Evolutionary conservation across 2,888 invertebrate genomes (phyloP).

Genomic region (Galerucella pusilla): DNA sequence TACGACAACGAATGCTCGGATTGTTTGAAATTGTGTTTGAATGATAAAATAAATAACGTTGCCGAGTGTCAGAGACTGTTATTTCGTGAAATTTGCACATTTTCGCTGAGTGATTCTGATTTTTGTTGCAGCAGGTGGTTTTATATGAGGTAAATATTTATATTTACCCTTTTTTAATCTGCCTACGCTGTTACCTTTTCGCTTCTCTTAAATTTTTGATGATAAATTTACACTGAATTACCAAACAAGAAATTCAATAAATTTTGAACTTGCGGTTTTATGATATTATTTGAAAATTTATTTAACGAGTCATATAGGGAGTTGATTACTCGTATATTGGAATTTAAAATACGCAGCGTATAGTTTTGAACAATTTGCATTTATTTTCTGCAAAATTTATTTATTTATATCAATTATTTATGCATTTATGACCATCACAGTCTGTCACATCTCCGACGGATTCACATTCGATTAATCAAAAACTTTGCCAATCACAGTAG

Average conservation of each 20-base stretch:
- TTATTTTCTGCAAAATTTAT: too few species aligned
- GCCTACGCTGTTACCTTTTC: slow-evolving; percentile 18
- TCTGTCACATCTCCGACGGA: too few species aligned
- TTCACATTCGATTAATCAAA: too few species aligned
- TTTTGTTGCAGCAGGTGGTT: slow-evolving; percentile 61
- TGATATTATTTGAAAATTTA: not conserved
- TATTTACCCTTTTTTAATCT: slow-evolving; percentile 51
- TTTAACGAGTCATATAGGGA: not conserved
- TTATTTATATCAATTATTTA: too few species aligned
- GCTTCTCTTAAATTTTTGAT: not conserved
- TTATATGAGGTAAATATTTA: slow-evolving; percentile 61
- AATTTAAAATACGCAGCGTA: not conserved
- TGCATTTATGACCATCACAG: too few species aligned
- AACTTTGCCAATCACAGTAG: too few species aligned
- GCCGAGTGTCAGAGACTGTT: slow-evolving; percentile 57
- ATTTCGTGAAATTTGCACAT: slow-evolving; percentile 54
- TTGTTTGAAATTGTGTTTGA: slow-evolving; percentile 56
- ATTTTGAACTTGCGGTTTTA: too few species aligned
- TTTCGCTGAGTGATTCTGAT: slow-evolving; percentile 56
- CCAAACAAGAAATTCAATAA: not conserved
- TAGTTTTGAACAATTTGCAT: too few species aligned
- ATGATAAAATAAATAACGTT: slow-evolving; percentile 52
- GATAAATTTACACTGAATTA: not conserved
- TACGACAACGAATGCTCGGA: slow-evolving; percentile 54
- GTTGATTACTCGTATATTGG: too few species aligned